Conservation (phyloP, 2,797 vertebrate genomes). For the Melanotaenia trifasciata region DNA sequence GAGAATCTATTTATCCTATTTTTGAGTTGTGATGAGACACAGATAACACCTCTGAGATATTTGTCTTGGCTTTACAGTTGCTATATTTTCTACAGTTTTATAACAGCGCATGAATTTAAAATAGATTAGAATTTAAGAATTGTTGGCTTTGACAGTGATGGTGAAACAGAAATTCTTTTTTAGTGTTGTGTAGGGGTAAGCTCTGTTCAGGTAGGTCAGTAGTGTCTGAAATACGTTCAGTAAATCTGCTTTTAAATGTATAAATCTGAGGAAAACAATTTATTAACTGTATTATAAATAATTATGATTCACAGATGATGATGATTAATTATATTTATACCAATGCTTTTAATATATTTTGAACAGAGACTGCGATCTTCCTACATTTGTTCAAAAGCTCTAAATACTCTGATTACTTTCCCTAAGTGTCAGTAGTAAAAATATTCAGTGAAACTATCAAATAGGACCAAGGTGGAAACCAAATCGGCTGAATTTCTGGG, state of each 20-base stretch:
- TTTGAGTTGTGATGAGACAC: background rate
- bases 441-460: slow-evolving; percentile 17
- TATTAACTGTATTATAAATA: background rate
- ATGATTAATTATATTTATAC: background rate
- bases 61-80: background rate
- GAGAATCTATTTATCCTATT: background rate
- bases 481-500: slow-evolving; percentile 21
- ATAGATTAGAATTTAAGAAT: background rate
- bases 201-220: background rate
- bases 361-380: background rate
- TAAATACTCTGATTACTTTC: slow-evolving; percentile 1
- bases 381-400: background rate
- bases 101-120: background rate
- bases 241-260: background rate
- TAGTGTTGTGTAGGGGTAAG: background rate
- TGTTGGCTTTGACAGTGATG: background rate
- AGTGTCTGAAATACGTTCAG: background rate
- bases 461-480: slow-evolving; percentile 1
- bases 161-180: background rate
- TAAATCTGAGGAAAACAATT: background rate
- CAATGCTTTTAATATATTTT: background rate
- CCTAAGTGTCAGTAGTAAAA: background rate
- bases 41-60: too few species aligned
- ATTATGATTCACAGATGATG: background rate
- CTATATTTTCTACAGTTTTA: background rate